phyloP scores from a whole-genome alignment of 1,140 invertebrate species.

The Cephus cinctus region DNA sequence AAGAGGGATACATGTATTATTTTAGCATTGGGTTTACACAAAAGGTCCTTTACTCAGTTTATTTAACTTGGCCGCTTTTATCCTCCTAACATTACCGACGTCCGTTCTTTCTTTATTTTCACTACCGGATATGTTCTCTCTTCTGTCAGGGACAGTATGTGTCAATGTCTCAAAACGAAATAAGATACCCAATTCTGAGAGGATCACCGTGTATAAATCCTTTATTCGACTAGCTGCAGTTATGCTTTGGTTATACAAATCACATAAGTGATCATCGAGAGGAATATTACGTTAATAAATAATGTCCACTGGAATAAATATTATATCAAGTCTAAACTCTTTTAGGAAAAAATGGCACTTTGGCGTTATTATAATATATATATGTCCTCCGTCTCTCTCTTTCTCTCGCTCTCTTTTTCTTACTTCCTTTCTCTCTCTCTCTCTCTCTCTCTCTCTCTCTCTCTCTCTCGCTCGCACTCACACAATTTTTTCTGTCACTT shows the following conservation, averaged over 20 bases:
- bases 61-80: no score
- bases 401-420: background rate
- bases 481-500: constrained; percentile 11
- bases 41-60: no score
- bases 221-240: background rate
- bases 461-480: constrained; percentile 1
- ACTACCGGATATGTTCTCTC: no score
- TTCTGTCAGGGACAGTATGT: no score
- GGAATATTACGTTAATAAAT: background rate
- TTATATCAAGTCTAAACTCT: no score
- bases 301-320: background rate
- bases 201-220: background rate
- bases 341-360: constrained; percentile 1
- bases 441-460: constrained; percentile 5
- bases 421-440: background rate
- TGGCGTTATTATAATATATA: constrained; percentile 1
- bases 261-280: constrained; percentile 2
- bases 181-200: background rate
- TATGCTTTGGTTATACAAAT: background rate
- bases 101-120: no score
- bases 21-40: no score
- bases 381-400: background rate
- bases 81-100: no score
- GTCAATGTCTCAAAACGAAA: no score
- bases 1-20: no score